A percentile compares a stretch with the other conserved stretches of the same genome.
These are phyloP conservation scores for Eulemur rubriventer DNA, from an alignment of 2,797 vertebrate species.

Conservation along the genomic window DNA sequence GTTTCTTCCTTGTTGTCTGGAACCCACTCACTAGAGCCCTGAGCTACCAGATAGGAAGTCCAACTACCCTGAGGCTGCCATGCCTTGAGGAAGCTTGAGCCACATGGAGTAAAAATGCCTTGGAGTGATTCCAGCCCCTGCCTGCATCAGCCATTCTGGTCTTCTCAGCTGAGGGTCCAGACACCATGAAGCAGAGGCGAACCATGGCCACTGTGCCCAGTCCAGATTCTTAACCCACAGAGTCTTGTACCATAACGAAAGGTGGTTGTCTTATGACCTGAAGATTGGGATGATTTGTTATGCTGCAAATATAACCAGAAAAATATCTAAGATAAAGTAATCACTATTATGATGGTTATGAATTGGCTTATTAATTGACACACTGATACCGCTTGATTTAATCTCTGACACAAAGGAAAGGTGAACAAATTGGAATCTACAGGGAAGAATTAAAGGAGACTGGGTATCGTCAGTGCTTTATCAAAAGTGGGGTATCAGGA, in stretches of 20 bases:
- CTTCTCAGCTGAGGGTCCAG: background rate
- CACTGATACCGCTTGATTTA: background rate
- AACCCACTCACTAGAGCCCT: background rate
- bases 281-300: background rate
- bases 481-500: background rate
- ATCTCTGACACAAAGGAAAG: constrained; percentile 7
- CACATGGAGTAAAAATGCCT: background rate
- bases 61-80: too few relatives aligned
- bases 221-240: background rate
- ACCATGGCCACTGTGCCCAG: too few relatives aligned
- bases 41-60: background rate
- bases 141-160: background rate
- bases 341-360: background rate
- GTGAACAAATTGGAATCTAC: background rate
- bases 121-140: background rate
- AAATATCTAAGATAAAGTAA: background rate
- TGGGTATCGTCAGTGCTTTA: background rate
- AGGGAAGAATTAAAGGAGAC: background rate
- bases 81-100: background rate
- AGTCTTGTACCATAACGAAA: background rate
- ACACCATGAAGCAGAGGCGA: background rate
- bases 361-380: background rate
- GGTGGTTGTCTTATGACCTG: background rate
- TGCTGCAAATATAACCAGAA: background rate
- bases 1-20: background rate